Evolutionary conservation across 2,113 vertebrate genomes (phyloP), one percentile per base, ranked within the genome.

Genomic region (Probosciger aterrimus): DNA sequence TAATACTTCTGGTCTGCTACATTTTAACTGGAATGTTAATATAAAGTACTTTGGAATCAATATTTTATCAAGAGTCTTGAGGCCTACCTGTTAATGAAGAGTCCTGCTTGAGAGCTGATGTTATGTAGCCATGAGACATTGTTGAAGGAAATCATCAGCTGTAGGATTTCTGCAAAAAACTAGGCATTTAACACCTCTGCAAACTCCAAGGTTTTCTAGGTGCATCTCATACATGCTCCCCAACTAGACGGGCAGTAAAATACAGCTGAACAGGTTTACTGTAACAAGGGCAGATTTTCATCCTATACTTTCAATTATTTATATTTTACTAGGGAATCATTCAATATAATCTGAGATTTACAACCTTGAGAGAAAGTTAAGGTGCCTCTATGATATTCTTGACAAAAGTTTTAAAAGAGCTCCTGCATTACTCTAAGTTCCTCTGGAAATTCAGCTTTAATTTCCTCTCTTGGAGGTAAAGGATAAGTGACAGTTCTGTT

Each of bases 381-480:
- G 11, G 6, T 86, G 5, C 24, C n/a, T 86, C 35, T 78, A 2
- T 44, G n/a, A 82, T 44, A 62, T 62, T 84, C 62, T 44, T 64
- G 47, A 37, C 35, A 28, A 62, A 67, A 83, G 64, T 83, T 94
- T 92, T 68, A 25, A 41, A 91, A 91, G 7, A 52, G 41, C 60
- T 90, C 44, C 71, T 80, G n/a, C 37, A 44, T 68, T 86, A 53
- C 23, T 46, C 4, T 8, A 46, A 83, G 30, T 80, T 59, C 68
- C 71, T 76, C 79, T 82, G 82, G 73, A 94, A 95, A 91, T n/a
- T 67, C 92, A 63, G 3, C 55, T 94, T 95, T 96, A 86, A 92
- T 92, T 96, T 93, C 52, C 76, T 79, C 11, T 81, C 88, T 53
- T 86, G 68, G 43, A 92, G 33, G 69, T 79, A 95, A 92, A 89